phyloP scores from a whole-genome alignment of 2,888 invertebrate species.

The Ischnus inquisitorius region DNA sequence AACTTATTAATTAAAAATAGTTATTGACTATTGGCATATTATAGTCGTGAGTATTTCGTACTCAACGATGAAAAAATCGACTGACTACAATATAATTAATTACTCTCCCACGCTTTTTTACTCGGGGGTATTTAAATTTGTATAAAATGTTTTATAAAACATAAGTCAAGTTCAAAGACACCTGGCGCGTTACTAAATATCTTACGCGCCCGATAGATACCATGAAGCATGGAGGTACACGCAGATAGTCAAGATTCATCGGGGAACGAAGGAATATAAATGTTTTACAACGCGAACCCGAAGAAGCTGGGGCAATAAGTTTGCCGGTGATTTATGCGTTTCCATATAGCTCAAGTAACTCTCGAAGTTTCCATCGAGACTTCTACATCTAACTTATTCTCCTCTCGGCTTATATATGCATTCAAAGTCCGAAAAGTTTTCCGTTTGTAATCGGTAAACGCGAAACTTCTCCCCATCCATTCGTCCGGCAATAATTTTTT shows the following conservation, averaged over 20 bases:
- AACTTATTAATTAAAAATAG: too few species aligned
- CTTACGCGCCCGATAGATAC: too few species aligned
- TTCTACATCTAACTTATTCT: conserved; percentile 40
- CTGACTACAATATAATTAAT: too few species aligned
- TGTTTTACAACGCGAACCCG: conserved; percentile 57
- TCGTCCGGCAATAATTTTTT: conserved; percentile 44
- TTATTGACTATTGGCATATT: too few species aligned
- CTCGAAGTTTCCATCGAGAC: conserved; percentile 50
- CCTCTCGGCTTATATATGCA: conserved; percentile 22
- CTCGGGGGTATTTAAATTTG: too few species aligned
- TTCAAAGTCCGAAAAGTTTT: conserved; percentile 40
- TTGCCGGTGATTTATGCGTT: conserved; percentile 55
- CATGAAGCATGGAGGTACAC: neutral
- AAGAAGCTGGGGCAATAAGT: conserved; percentile 54
- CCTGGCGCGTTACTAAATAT: too few species aligned
- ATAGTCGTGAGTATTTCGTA: too few species aligned
- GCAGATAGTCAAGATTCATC: conserved; percentile 36
- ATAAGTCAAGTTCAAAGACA: conserved; percentile 46
- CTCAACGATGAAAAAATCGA: too few species aligned
- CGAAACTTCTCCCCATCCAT: conserved; percentile 47
- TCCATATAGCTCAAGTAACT: conserved; percentile 26
- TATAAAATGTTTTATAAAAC: conserved; percentile 7
- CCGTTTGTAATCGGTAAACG: conserved; percentile 34
- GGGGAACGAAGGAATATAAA: conserved; percentile 47
- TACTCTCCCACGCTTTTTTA: too few species aligned